Conservation (phyloP, 2,113 vertebrate genomes). For the Hymenochirus boettgeri region DNA sequence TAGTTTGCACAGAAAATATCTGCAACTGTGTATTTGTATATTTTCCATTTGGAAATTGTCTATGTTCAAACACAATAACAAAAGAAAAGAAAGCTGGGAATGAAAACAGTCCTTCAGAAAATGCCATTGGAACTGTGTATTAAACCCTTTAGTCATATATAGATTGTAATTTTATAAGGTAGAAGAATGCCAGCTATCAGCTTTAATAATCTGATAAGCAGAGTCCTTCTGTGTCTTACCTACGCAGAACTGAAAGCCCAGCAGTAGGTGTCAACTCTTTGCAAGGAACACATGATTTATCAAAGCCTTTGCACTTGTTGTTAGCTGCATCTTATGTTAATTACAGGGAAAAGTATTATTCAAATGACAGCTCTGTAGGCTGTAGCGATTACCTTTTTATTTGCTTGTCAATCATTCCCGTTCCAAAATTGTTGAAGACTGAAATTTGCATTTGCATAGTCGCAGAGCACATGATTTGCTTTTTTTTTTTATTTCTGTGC, state of each 20-base stretch:
- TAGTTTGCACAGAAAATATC: too few relatives aligned
- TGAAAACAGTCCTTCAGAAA: constrained; percentile 1
- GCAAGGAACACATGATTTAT: constrained; percentile 41
- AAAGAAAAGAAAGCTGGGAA: too few relatives aligned
- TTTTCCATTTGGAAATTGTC: too few relatives aligned
- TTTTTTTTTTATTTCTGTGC: constrained; percentile 5
- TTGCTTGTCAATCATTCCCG: constrained; percentile 41
- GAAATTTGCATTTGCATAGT: constrained; percentile 34
- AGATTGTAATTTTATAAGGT: not conserved
- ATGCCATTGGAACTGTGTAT: constrained; percentile 1
- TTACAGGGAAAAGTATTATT: constrained; percentile 43
- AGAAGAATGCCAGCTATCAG: constrained; percentile 33
- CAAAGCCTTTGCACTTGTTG: constrained; percentile 43
- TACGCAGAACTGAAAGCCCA: constrained; percentile 42
- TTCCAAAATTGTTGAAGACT: constrained; percentile 29
- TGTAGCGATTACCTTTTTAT: constrained; percentile 43
- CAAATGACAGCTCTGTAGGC: constrained; percentile 38
- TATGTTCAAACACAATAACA: too few relatives aligned
- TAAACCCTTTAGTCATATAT: constrained; percentile 25
- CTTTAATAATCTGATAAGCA: constrained; percentile 42
- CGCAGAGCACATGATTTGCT: constrained; percentile 38
- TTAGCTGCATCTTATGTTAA: constrained; percentile 42
- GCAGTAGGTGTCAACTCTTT: constrained; percentile 22
- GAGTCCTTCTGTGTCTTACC: constrained; percentile 23
- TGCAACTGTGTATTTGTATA: too few relatives aligned